Evolutionary conservation across 2,888 invertebrate species (phyloP), one percentile per base, ranked within the genome.

Genomic region (Autographa gamma): DNA sequence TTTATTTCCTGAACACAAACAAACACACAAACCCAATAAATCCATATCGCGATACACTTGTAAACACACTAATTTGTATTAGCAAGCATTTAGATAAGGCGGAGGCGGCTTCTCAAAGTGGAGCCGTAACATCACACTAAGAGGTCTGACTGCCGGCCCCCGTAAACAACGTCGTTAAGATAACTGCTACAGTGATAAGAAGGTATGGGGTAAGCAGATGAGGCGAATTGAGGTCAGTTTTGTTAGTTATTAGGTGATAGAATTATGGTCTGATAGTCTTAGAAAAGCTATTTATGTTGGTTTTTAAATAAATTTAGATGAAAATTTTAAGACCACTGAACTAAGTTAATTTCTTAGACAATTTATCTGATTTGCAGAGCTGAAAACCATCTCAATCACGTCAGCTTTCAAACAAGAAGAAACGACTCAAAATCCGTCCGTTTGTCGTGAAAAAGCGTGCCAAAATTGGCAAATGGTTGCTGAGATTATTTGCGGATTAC

Each of bases 151-250:
- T 66, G 31, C n/a, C 8, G 16, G 48, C 65, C 34, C 62, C 66
- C 71, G 74, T 77, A 77, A 79, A 79, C 80, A 81, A 73, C 71
- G 70, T 69, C 48, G 71, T 72, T 61, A 64, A 81, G 79, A 81
- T 74, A 68, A 56, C n/a, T 2, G 7, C 0, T 65, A 72, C 54
- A 60, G 7, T 19, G 63, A 70, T 74, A 66, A 75, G 52, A 52
- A 25, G n/a, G 2, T 74, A 18, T 8, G 61, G 54, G 60, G 71
- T 19, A 66, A 63, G 48, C 71, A 48, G 66, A 79, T 73, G 68
- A 60, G 48, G 25, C 11, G 34, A 34, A 62, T 61, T 60, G 48
- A n/a, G 32, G 34, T 18, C 5, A 16, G 25, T 11, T n/a, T n/a
- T 14, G 43, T 48, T 34, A 34, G 48, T 64, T 52, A 14, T 56